These are phyloP conservation scores for Trachymyrmex cornetzi DNA, from an alignment of 1,140 invertebrate genomes.

Conservation along the genomic window DNA sequence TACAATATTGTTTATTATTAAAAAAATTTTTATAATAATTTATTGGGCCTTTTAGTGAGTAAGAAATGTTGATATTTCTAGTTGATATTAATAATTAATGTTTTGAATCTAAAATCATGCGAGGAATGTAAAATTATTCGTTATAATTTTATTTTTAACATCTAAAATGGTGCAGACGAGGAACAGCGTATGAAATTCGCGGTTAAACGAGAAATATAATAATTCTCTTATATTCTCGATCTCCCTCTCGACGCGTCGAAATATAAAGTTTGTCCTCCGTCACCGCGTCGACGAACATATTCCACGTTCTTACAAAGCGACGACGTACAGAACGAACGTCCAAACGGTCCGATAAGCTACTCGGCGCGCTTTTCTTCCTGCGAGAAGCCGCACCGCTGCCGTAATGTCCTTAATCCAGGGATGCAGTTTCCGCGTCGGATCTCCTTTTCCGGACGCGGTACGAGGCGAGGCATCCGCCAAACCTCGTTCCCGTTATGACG, in stretches of 20 bases:
- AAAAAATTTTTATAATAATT: no score
- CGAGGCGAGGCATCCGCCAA: slow-evolving; percentile 58
- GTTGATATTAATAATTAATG: no score
- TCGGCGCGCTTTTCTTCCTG: slow-evolving; percentile 40
- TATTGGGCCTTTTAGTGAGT: no score
- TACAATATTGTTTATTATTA: no score
- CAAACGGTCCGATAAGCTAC: slow-evolving; percentile 69
- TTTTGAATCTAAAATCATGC: not conserved
- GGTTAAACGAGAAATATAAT: not conserved
- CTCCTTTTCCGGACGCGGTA: slow-evolving; percentile 61
- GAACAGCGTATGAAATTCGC: not conserved
- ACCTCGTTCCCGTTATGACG: slow-evolving; percentile 70
- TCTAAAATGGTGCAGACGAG: not conserved
- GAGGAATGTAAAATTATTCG: not conserved
- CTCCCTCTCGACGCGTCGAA: not conserved
- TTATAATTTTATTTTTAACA: not conserved
- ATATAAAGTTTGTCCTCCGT: not conserved
- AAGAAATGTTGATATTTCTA: no score
- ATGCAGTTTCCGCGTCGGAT: slow-evolving; percentile 60
- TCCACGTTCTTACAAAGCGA: slow-evolving; percentile 37
- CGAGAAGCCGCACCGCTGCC: slow-evolving; percentile 24
- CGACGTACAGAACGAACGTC: slow-evolving; percentile 63
- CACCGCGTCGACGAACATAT: not conserved
- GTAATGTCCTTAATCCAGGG: slow-evolving; percentile 72
- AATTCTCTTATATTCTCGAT: not conserved